phyloP scores from a whole-genome alignment of 2,888 invertebrate genomes.

The Barypeithes pellucidus region DNA sequence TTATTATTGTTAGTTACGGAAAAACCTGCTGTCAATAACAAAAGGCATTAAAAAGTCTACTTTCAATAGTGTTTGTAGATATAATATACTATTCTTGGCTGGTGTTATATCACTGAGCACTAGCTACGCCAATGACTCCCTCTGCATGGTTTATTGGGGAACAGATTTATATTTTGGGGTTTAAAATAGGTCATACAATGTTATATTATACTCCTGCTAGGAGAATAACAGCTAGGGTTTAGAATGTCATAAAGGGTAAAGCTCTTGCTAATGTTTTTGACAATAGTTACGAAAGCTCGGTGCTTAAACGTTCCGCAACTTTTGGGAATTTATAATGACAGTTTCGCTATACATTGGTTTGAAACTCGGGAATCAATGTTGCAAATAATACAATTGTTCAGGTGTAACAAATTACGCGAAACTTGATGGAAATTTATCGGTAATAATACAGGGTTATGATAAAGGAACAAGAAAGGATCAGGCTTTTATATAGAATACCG shows the following conservation, averaged over 20 bases:
- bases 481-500: no score
- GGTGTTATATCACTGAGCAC: not conserved
- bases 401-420: no score
- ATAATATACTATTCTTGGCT: not conserved
- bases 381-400: no score
- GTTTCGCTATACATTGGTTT: no score
- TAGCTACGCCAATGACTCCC: not conserved
- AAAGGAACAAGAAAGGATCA: no score
- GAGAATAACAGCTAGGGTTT: not conserved
- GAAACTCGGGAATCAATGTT: no score
- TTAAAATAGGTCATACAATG: conserved; percentile 4
- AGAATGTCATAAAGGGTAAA: not conserved
- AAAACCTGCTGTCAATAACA: no score
- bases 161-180: conserved; percentile 6
- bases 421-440: no score
- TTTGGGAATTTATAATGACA: not conserved
- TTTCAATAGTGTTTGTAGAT: no score
- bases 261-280: conserved; percentile 5
- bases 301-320: not conserved
- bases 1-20: no score
- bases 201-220: not conserved
- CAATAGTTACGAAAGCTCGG: conserved; percentile 1
- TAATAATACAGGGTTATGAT: no score
- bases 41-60: no score
- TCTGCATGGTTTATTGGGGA: not conserved